These are phyloP conservation scores for Morbakka virulenta DNA, from an alignment of 30 jellyfish, hydroid and myxozoan genomes.

Conservation along the genomic window DNA sequence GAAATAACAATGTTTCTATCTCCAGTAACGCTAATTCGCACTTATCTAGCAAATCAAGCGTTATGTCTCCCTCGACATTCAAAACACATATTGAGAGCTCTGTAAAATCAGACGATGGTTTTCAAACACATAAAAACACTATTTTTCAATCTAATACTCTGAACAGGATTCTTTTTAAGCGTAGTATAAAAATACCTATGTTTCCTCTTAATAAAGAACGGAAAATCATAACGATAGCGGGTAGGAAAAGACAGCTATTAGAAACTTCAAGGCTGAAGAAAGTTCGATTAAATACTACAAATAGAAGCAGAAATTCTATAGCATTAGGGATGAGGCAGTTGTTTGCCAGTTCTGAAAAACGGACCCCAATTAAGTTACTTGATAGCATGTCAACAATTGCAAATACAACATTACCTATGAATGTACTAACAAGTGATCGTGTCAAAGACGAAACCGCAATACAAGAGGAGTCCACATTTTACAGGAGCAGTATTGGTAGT, in stretches of 20 bases:
- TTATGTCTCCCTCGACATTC: not conserved
- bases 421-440: too few relatives aligned
- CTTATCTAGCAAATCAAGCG: not conserved
- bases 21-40: not conserved
- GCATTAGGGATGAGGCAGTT: not conserved
- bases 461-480: too few relatives aligned
- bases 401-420: too few relatives aligned
- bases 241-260: not conserved
- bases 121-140: too few relatives aligned
- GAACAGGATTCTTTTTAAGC: too few relatives aligned
- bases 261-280: not conserved
- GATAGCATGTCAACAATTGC: not conserved
- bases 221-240: not conserved
- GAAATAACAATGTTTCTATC: not conserved
- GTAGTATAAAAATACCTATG: too few relatives aligned
- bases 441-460: too few relatives aligned
- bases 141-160: too few relatives aligned
- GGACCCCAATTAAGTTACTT: not conserved
- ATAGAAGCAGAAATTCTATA: not conserved
- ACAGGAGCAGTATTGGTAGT: too few relatives aligned
- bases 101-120: too few relatives aligned
- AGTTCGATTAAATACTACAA: not conserved
- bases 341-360: not conserved
- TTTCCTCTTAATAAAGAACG: too few relatives aligned
- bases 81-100: not conserved